These are phyloP conservation scores for Chrysomallon squamiferum DNA, from an alignment of 1,140 invertebrate genomes.

Conservation along the genomic window DNA sequence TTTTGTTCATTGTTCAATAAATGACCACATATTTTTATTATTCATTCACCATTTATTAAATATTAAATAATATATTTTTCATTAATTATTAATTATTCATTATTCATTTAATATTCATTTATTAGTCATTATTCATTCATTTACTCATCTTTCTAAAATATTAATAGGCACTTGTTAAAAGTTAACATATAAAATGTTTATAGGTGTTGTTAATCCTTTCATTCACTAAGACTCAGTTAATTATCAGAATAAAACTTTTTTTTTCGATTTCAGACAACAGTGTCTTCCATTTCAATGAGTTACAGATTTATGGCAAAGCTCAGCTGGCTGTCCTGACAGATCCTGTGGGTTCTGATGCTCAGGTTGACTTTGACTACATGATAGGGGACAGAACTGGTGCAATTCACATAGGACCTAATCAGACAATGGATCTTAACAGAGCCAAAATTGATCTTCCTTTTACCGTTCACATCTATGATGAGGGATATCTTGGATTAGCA, in stretches of 20 bases:
- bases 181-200: no score
- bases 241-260: not conserved
- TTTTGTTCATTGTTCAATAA: no score
- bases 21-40: no score
- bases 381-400: slow-evolving; percentile 51
- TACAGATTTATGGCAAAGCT: slow-evolving; percentile 49
- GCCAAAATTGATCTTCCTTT: slow-evolving; percentile 46
- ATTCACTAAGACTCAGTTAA: slow-evolving; percentile 10
- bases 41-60: no score
- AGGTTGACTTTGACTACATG: slow-evolving; percentile 44
- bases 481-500: slow-evolving; percentile 44
- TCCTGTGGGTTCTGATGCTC: slow-evolving; percentile 27
- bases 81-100: no score
- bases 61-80: no score
- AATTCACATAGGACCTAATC: slow-evolving; percentile 40
- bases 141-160: no score
- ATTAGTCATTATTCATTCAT: no score
- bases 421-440: slow-evolving; percentile 42
- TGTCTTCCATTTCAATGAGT: slow-evolving; percentile 41
- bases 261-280: slow-evolving; percentile 22
- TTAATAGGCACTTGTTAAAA: no score
- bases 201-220: not conserved
- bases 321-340: slow-evolving; percentile 46
- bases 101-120: no score
- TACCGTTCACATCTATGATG: slow-evolving; percentile 44